Conservation (phyloP, 2,797 vertebrate species). For the Margarornis squamiger region DNA sequence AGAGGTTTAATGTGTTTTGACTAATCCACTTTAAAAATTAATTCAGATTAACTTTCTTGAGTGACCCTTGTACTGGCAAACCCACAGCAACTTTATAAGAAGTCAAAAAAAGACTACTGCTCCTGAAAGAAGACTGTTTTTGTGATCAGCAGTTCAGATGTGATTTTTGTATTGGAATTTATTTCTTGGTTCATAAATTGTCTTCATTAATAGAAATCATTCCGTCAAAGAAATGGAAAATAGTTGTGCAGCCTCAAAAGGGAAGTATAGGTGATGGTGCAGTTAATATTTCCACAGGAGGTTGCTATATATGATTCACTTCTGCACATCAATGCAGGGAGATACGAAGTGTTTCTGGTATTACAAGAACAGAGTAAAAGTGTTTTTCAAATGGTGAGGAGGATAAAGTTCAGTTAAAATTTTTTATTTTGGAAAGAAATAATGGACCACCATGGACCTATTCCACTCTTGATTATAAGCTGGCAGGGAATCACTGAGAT, state of each 20-base stretch:
- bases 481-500: background rate
- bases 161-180: background rate
- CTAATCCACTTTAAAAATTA: conserved; percentile 59
- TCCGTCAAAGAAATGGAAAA: background rate
- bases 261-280: background rate
- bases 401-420: background rate
- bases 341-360: background rate
- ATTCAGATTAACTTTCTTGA: conserved; percentile 41
- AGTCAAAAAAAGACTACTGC: background rate
- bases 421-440: background rate
- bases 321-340: background rate
- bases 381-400: background rate
- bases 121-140: background rate
- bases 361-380: background rate
- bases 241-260: background rate
- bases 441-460: background rate
- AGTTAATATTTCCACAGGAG: background rate
- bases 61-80: conserved; percentile 19
- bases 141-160: background rate
- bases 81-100: background rate
- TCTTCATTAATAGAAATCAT: background rate
- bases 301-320: background rate
- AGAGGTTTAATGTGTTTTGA: conserved; percentile 42
- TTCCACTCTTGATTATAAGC: background rate
- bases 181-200: background rate